Evolutionary conservation across 2,888 invertebrate genomes (phyloP), one percentile per base, ranked within the genome.

Genomic region (Mycalesis mineus): DNA sequence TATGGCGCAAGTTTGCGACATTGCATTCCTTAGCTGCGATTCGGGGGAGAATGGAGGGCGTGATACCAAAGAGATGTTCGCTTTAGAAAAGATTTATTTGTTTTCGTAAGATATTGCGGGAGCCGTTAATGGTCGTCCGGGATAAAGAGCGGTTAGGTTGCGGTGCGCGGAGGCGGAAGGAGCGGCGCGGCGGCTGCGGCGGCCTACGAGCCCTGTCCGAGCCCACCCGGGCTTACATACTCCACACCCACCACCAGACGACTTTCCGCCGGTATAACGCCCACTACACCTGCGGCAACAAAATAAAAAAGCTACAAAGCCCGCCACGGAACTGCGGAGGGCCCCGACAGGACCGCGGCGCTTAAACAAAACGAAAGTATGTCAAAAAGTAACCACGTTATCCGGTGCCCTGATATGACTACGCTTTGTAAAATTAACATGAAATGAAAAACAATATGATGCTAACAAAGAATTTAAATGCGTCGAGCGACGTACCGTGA

Each of bases 171-270:
- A 67, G 68, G 62, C 68, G 65, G 68, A 62, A 49, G 65, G 66
- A 41, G 65, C 44, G 58, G 60, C 47, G 66, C 59, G 62, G 57
- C 59, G 63, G 59, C 60, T 72, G 64, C 71, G 62, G 69, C 71
- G 68, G 68, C 72, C 75, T 83, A 88, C 74, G 91, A 83, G 75
- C 88, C 82, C 76, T 90, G 91, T 67, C 91, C 90, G 80, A 91
- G 83, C 80, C 80, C 80, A 74, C 83, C 81, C 77, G 83, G 79
- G 80, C 79, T 88, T 84, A 92, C 84, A 82, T 90, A 92, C 89
- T 92, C 92, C 78, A 91, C 91, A 80, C 92, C 91, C 78, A 92
- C 91, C 88, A 92, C 84, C 77, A 87, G 91, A 77, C 91, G 91
- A 85, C 91, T 91, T 86, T 92, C 92, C 85, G 92, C 89, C 73